Base-by-base conservation (phyloP, 1,140 invertebrate species). In the Drosophila punjabiensis region DNA sequence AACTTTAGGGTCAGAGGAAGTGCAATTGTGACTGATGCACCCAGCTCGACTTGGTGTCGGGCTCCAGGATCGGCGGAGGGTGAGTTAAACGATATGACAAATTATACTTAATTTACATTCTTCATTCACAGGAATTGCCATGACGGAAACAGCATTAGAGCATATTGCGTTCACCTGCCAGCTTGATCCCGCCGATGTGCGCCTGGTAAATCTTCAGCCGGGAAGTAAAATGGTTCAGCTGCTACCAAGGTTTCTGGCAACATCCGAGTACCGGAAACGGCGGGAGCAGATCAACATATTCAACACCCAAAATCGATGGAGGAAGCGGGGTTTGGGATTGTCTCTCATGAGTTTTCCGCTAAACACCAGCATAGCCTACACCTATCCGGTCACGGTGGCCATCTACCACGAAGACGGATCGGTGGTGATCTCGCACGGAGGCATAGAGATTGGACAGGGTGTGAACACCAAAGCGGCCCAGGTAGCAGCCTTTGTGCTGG, bases 131-230 rank as follows among this genome's bases (percentile, higher is more conserved):
- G 95, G 91, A 32, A 89, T 96, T 14, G 94, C 94, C 5, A 94
- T 96, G 82, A 95, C 95, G 35, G 98, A 98, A 92, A 95, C 94
- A 20, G 95, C 98, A 11, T 96, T 98, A 94, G 97, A 98, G 78
- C 96, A 97, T 85, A 96, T 98, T 68, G 95, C 96, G 1, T 94
- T 94, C 56, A 93, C 92, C 30, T 78, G 96, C 7, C 94, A 95
- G 13, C 94, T 95, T 73, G 97, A 98, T 93, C 95, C 97, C 0
- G 68, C 96, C 4, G 95, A 96, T 52, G 94, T 97, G 0, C 93
- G 95, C 62, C 63, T 96, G 20, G 93, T 92, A 3, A 97, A 97
- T 89, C 94, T 97, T 64, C 63, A 92, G 3, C 84, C 94, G 13
- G 92, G 93, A 43, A 83, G 63, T 24, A 69, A 82, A 33, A 81